Base-by-base conservation (phyloP, 92 coral and sea anemone species). In the Virgularia gustaviana region DNA sequence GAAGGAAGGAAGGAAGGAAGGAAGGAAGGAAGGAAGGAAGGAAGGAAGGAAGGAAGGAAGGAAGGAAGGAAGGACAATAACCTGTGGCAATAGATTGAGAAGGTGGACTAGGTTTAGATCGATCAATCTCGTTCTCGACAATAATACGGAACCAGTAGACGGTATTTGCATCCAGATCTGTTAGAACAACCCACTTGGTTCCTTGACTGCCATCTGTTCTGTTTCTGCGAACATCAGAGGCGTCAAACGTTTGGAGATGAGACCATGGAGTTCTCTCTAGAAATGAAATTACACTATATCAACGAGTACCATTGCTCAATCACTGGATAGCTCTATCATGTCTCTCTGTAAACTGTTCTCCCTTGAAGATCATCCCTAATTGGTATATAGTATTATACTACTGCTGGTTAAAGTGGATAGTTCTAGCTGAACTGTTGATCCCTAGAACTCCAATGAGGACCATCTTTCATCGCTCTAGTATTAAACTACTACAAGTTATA, bases 111-210 rank as follows among this genome's bases (percentile, higher is more conserved):
- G 96, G 89, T n/a, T 51, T 57, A 18, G 98, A 92, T 9, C 37
- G 38, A 2, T 90, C 98, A 28, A 79, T 72, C 24, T 73, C 70
- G 80, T 92, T 92, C 90, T 86, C 78, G 0, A 96, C 92, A 66
- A 86, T 73, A 65, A 92, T 89, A 53, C 90, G 75, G 57, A 92
- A 92, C 71, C 79, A 86, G 52, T 92, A 92, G 18, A 81, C 81
- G 3, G 96, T 92, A 49, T 83, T 72, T 10, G 90, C 88, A 37
- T 79, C 49, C 31, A 92, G 78, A 80, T 89, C 90, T 0, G 94
- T 89, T 23, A 92, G 82, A 6, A 87, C 81, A 78, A 83, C 85
- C 49, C 73, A 79, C 32, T 81, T 83, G 32, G 60, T 86, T n/a
- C n/a, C n/a, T n/a, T n/a, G n/a, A n/a, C n/a, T n/a, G 29, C 90